A percentile compares a stretch with the other conserved stretches of the same genome.
Evolutionary conservation across 2,797 vertebrate species (phyloP).

Genomic region (Xenentodon cancila): DNA sequence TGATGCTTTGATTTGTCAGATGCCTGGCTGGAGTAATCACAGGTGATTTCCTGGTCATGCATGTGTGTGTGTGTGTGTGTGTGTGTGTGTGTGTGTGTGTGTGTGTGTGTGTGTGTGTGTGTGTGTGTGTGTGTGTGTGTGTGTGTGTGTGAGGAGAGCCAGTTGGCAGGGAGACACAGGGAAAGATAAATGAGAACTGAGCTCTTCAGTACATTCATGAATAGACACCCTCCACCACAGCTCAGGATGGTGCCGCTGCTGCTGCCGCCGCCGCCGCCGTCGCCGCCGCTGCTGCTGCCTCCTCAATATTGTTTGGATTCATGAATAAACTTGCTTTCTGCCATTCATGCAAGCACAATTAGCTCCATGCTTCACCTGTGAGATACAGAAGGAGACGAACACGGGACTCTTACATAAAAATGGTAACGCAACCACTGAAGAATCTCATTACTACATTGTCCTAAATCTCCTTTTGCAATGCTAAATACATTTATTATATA

Average conservation of each 20-base stretch:
- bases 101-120: slow-evolving; percentile 28
- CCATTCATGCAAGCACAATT: slow-evolving; percentile 73
- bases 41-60: slow-evolving; percentile 54
- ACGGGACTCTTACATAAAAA: slow-evolving; percentile 46
- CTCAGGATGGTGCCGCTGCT: no score
- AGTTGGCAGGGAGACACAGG: slow-evolving; percentile 57
- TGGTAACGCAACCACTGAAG: slow-evolving; percentile 20
- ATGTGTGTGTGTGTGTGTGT: no score
- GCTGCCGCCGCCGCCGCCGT: no score
- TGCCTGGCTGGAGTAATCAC: slow-evolving; percentile 25
- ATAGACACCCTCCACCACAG: no score
- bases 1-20: slow-evolving; percentile 46
- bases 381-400: slow-evolving; percentile 35
- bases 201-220: slow-evolving; percentile 61
- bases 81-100: no score
- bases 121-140: not conserved
- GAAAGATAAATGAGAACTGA: slow-evolving; percentile 45
- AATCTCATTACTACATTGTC: slow-evolving; percentile 21
- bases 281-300: slow-evolving; percentile 33
- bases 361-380: slow-evolving; percentile 50
- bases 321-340: slow-evolving; percentile 68
- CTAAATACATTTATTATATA: slow-evolving; percentile 8
- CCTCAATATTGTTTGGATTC: slow-evolving; percentile 59
- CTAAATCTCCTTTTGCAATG: slow-evolving; percentile 4
- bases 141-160: slow-evolving; percentile 33